These are phyloP conservation scores for Nasonovia ribisnigri DNA, from an alignment of 2,888 invertebrate genomes.

Conservation along the genomic window DNA sequence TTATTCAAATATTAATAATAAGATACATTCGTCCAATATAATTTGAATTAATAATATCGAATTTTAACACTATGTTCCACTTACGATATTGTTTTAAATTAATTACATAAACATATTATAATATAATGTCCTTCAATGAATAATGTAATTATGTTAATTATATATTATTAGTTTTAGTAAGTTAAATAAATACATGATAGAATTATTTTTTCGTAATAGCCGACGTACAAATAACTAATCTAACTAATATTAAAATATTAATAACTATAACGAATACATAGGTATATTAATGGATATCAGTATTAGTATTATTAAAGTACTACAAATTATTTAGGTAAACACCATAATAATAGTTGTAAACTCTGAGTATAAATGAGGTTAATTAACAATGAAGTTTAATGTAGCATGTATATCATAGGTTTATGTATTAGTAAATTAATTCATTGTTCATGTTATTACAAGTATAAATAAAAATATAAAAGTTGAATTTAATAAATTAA, in stretches of 20 bases:
- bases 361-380: constrained; percentile 6
- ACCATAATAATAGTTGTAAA: constrained; percentile 7
- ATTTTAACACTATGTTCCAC: too few species aligned
- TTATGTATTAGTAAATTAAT: constrained; percentile 19
- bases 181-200: neutral
- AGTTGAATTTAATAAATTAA: neutral
- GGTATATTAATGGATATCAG: neutral
- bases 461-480: neutral
- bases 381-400: neutral
- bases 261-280: neutral
- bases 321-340: neutral
- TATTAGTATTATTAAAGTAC: neutral
- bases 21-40: too few species aligned
- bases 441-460: neutral
- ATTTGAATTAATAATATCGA: too few species aligned
- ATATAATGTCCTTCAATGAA: too few species aligned
- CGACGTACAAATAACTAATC: neutral
- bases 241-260: constrained; percentile 6
- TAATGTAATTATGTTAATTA: too few species aligned
- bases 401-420: neutral
- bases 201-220: neutral
- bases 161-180: neutral
- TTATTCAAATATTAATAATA: too few species aligned
- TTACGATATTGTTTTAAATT: too few species aligned
- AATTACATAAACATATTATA: too few species aligned